Evolutionary conservation across 2,797 vertebrate species (phyloP).

Genomic region (Acestrorhynchus altus): DNA sequence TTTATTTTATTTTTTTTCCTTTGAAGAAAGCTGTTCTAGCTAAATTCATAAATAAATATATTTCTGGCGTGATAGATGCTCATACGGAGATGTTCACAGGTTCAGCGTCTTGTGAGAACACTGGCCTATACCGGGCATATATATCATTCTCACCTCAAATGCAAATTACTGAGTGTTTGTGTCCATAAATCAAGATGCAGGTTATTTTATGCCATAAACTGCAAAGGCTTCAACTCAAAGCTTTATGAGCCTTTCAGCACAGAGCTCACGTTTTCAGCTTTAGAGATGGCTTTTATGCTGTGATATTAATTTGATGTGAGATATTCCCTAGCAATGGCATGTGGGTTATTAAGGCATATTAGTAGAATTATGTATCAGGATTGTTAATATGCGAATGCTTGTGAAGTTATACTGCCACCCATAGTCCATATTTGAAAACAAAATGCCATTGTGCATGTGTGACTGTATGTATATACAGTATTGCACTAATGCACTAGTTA

Average conservation of each 20-base stretch:
- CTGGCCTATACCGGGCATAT: not conserved
- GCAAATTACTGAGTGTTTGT: conserved; percentile 3
- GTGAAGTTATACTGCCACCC: conserved; percentile 45
- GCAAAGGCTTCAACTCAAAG: not conserved
- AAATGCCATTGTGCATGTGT: not conserved
- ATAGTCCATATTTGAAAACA: conserved; percentile 15
- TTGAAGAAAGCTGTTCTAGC: no score
- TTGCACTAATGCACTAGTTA: not conserved
- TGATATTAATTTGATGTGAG: conserved; percentile 5
- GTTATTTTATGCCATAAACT: not conserved
- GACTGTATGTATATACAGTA: not conserved
- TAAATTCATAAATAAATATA: not conserved
- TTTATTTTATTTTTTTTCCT: no score
- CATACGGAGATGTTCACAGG: not conserved
- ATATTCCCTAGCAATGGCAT: not conserved
- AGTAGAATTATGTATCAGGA: not conserved
- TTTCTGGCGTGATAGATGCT: not conserved
- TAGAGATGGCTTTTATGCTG: not conserved
- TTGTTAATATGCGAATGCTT: not conserved
- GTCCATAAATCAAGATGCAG: no score
- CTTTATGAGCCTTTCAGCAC: not conserved
- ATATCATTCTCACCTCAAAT: not conserved
- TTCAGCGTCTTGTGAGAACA: not conserved
- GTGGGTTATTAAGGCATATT: not conserved
- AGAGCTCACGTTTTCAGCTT: not conserved